phyloP scores from a whole-genome alignment of 2,888 invertebrate species.

The Netelia fuscicornis region DNA sequence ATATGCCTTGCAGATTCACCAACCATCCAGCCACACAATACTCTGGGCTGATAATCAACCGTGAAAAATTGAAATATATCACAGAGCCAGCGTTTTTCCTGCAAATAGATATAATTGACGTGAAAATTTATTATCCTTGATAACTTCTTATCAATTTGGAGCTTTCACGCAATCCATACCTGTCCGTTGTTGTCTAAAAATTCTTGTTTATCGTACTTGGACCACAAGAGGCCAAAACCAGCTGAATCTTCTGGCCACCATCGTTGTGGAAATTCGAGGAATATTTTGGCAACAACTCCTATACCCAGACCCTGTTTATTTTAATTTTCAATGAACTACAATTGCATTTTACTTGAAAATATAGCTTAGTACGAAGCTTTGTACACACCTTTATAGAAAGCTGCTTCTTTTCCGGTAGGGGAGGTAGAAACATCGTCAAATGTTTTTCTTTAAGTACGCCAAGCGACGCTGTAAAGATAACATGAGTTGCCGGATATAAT shows the following conservation, averaged over 20 bases:
- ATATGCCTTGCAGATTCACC: constrained; percentile 88
- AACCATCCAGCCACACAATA: constrained; percentile 90
- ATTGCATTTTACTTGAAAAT: constrained; percentile 3
- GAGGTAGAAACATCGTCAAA: constrained; percentile 87
- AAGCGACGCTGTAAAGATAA: constrained; percentile 89
- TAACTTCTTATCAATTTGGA: not conserved
- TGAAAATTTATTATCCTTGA: constrained; percentile 4
- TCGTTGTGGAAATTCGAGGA: constrained; percentile 88
- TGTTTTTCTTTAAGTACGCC: constrained; percentile 89
- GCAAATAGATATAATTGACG: constrained; percentile 51
- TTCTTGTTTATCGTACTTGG: constrained; percentile 85
- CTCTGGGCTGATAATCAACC: constrained; percentile 87
- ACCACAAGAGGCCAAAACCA: constrained; percentile 87
- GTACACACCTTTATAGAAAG: constrained; percentile 86
- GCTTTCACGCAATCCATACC: constrained; percentile 68
- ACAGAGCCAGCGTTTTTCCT: constrained; percentile 87
- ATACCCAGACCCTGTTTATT: constrained; percentile 86
- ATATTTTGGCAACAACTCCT: constrained; percentile 90
- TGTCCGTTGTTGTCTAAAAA: constrained; percentile 81
- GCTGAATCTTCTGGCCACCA: constrained; percentile 88
- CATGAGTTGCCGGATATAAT: constrained; percentile 87
- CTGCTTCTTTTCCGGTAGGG: constrained; percentile 86
- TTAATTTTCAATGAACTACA: not conserved
- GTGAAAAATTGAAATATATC: constrained; percentile 89
- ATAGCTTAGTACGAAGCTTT: constrained; percentile 39